Evolutionary conservation across 1,140 invertebrate species (phyloP).

Genomic region (Aphis gossypii): DNA sequence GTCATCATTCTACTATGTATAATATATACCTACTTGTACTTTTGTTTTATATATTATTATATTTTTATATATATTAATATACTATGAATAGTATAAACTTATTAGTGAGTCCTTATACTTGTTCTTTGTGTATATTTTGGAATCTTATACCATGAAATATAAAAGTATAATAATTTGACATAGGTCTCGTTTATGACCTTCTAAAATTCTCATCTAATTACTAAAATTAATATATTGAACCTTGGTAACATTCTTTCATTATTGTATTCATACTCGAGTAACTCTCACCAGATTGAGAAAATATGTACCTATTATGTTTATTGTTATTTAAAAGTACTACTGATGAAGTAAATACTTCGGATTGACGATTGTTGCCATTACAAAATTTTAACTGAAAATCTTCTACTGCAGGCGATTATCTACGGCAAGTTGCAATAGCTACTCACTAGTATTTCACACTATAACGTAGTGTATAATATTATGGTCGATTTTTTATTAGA

Average conservation of each 20-base stretch:
- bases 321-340: background rate
- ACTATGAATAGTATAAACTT: background rate
- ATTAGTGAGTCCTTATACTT: background rate
- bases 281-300: background rate
- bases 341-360: background rate
- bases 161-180: background rate
- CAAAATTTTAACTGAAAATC: background rate
- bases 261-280: background rate
- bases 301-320: background rate
- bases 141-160: slow-evolving; percentile 33
- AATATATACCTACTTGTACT: background rate
- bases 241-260: background rate
- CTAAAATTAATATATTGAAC: slow-evolving; percentile 24
- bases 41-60: background rate
- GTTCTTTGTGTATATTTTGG: background rate
- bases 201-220: background rate
- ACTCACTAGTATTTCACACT: background rate
- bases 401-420: background rate
- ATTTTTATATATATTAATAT: background rate
- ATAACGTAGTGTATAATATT: too few relatives aligned
- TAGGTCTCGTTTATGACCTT: slow-evolving; percentile 16
- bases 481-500: background rate
- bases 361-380: background rate
- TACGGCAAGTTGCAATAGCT: background rate
- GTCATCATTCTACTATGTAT: background rate